A percentile compares a stretch with the other conserved stretches of the same genome.
These are phyloP conservation scores for Gymnothorax reevesii DNA, from an alignment of 2,797 vertebrate species.

Conservation along the genomic window DNA sequence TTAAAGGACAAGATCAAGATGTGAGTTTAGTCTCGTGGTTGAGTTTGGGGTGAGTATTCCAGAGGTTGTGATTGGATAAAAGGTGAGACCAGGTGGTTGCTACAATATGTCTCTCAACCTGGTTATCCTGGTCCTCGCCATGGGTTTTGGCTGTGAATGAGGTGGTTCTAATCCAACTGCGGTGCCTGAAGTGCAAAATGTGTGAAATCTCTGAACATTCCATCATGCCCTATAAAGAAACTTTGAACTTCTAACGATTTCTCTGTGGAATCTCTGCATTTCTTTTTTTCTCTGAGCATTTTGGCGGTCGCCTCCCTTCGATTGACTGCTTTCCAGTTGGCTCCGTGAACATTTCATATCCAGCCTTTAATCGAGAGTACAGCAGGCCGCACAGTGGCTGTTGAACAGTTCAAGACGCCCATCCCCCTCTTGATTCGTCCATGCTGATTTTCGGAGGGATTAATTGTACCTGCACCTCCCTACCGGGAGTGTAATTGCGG, in stretches of 20 bases:
- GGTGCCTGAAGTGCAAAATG: too few species aligned
- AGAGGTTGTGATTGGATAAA: background rate
- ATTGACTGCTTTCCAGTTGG: background rate
- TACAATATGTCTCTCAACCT: too few species aligned
- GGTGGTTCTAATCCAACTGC: too few species aligned
- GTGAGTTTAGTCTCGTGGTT: background rate
- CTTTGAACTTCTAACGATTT: too few species aligned
- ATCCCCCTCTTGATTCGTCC: slow-evolving; percentile 25
- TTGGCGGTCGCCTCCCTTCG: too few species aligned
- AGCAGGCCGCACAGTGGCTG: slow-evolving; percentile 23
- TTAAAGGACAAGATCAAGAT: background rate
- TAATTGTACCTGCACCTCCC: slow-evolving; percentile 50
- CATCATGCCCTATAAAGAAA: too few species aligned
- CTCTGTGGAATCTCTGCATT: too few species aligned
- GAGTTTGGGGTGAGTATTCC: background rate
- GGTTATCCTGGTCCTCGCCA: too few species aligned
- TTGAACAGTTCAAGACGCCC: slow-evolving; percentile 39
- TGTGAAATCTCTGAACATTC: too few species aligned
- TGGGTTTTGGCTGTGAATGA: too few species aligned
- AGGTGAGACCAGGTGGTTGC: background rate
- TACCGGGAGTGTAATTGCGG: slow-evolving; percentile 34
- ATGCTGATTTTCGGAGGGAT: slow-evolving; percentile 49
- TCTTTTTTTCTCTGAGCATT: too few species aligned
- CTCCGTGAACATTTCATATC: background rate
- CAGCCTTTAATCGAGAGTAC: background rate